Evolutionary conservation across 23 tunicate genomes (phyloP), one percentile per base, ranked within the genome.

Genomic region (Ciona savignyi): DNA sequence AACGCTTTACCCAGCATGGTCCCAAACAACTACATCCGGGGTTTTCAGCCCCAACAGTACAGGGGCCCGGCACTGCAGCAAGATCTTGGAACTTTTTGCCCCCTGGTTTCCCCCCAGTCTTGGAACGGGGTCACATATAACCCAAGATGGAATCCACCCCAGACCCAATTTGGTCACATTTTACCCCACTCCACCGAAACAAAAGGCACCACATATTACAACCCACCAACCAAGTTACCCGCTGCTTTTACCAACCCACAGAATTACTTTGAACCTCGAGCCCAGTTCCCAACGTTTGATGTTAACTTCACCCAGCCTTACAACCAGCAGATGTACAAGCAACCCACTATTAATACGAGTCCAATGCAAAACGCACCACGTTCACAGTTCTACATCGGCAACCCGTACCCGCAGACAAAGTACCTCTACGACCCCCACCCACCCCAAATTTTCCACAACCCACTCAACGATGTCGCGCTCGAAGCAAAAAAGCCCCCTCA

Each of bases 391-490:
- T 32, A 32, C 27, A 48, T 82, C 22, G 80, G 87, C 22, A 35
- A 67, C 15, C 11, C 56, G 11, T 42, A 42, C 56, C 15, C 56
- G 15, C 56, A 9, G 15, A 15, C 56, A 6, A 42, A 42, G 15
- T 42, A 42, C 15, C 32, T 51, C 26, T 25, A 24, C 22, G 51
- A 67, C 25, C 68, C 77, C 2, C 30, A 62, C 20, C 79, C 79
- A 4, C 73, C 82, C 1, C 77, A 70, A 35, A 29, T 71, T 1
- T 70, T 30, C 30, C 89, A 77, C 66, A 84, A 76, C 32, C 78
- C 78, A 1, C 76, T 70, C 4, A 70, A 76, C 27, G 80, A 60
- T 42, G 9, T 15, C 56, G 11, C 15, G 11, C 56, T 15, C 15
- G 11, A 9, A 6, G 56, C 56, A 6, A 9, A 9, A 42, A 9